Evolutionary conservation across 2,888 invertebrate genomes (phyloP), one percentile per base, ranked within the genome.

Genomic region (Oxyteleia sp.): DNA sequence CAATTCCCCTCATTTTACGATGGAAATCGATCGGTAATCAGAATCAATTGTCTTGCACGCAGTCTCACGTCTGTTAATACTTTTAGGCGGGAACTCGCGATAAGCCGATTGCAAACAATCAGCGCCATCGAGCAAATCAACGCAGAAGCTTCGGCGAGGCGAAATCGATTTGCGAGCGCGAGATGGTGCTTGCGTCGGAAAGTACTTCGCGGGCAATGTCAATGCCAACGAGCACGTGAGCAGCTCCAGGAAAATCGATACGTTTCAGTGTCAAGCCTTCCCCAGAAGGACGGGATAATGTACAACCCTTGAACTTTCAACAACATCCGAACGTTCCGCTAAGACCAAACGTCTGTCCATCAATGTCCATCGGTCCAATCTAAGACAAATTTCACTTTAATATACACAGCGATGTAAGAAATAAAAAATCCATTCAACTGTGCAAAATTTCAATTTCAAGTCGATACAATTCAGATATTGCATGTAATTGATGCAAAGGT

Each of bases 171-270:
- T 82, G 87, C 84, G 80, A 79, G 84, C 90, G 88, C 87, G 82
- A 90, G 91, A 89, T 91, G 89, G 89, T 87, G 88, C 88, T 86
- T 84, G 84, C 29, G 81, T 86, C 87, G 78, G 82, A 53, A 55
- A 84, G 86, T 41, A 66, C 85, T 82, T 86, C 88, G 88, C 89
- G 91, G 89, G 89, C 93, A 93, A 93, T 93, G 93, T 93, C 93
- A 93, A 93, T 93, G 93, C 92, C 93, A 93, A 90, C 88, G 88
- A 92, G 88, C 93, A 93, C 93, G 93, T 92, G 92, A 91, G 89
- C 88, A 75, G 64, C 85, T 84, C 88, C 85, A 88, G 87, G 87
- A 91, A 92, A 92, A 93, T 93, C 93, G 92, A 93, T 93, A 93
- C 85, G 81, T 88, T 87, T 91, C 90, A 88, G 89, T 90, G 89